Evolutionary conservation across 2,888 invertebrate genomes (phyloP).

Genomic region (Petrophora chlorosata): DNA sequence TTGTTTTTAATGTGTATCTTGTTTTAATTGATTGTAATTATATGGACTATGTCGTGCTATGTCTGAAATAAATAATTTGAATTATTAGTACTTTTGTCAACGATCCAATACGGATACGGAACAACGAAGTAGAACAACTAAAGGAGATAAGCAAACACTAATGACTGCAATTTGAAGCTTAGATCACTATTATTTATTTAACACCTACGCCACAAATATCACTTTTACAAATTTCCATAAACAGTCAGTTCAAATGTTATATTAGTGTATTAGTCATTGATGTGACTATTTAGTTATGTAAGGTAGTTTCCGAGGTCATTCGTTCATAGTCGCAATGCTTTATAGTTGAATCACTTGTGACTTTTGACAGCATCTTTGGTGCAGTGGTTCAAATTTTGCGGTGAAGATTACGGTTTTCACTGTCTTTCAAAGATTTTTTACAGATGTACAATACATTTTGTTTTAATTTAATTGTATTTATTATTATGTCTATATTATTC

Average conservation of each 20-base stretch:
- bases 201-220: constrained; percentile 46
- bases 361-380: neutral
- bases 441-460: too few relatives aligned
- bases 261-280: constrained; percentile 48
- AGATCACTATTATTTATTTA: constrained; percentile 36
- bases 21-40: too few relatives aligned
- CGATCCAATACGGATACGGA: neutral
- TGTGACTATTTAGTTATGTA: constrained; percentile 48
- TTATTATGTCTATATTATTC: too few relatives aligned
- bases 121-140: neutral
- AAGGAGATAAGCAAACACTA: neutral
- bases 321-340: constrained; percentile 44
- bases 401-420: too few relatives aligned
- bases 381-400: too few relatives aligned
- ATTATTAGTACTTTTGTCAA: neutral
- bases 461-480: too few relatives aligned
- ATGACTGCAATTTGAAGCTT: constrained; percentile 15
- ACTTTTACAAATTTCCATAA: constrained; percentile 59
- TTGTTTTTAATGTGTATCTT: too few relatives aligned
- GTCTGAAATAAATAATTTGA: too few relatives aligned
- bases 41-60: too few relatives aligned
- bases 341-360: constrained; percentile 54
- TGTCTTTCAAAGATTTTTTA: too few relatives aligned
- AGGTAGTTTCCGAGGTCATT: constrained; percentile 54
- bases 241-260: constrained; percentile 45